Conservation (phyloP, 1,140 invertebrate species). For the Musca vetustissima region DNA sequence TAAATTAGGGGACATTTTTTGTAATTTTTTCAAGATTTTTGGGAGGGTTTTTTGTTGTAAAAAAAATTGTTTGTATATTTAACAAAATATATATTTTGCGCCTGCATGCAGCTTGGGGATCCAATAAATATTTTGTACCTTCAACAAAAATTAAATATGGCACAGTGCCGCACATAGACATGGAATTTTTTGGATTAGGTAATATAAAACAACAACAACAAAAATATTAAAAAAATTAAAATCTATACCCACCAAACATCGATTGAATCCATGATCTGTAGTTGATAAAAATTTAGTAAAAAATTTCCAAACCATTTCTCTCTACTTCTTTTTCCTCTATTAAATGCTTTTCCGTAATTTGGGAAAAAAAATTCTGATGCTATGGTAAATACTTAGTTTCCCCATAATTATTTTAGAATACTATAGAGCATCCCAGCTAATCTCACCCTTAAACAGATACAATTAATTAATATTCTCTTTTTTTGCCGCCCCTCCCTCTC, state of each 20-base stretch:
- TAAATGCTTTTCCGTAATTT: not conserved
- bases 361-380: not conserved
- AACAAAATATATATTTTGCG: not conserved
- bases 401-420: too few relatives aligned
- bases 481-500: not conserved
- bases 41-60: not conserved
- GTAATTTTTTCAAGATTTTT: not conserved
- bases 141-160: conserved; percentile 51
- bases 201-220: conserved; percentile 20
- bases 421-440: too few relatives aligned
- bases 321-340: not conserved
- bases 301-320: not conserved
- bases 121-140: conserved; percentile 43
- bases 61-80: not conserved
- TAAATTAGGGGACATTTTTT: too few relatives aligned
- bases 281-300: not conserved
- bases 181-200: conserved; percentile 56
- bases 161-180: conserved; percentile 52
- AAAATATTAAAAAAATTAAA: not conserved
- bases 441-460: not conserved
- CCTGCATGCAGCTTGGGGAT: conserved; percentile 55
- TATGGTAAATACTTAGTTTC: conserved; percentile 6
- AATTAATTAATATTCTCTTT: not conserved
- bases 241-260: too few relatives aligned
- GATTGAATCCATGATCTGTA: too few relatives aligned